Evolutionary conservation across 1,140 invertebrate species (phyloP).

Genomic region (Drosophila subobscura): DNA sequence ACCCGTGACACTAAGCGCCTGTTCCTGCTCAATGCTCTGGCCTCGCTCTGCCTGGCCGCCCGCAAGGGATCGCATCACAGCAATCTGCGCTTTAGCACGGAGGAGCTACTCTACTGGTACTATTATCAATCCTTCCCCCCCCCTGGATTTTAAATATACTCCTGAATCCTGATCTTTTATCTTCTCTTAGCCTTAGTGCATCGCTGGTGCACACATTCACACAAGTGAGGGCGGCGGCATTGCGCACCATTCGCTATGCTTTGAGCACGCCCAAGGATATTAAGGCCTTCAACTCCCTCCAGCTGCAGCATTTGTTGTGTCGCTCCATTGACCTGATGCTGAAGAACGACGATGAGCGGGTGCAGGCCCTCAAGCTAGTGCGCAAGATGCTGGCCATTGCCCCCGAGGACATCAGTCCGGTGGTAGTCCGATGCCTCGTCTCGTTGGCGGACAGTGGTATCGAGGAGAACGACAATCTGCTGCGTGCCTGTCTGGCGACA

Average conservation of each 20-base stretch:
- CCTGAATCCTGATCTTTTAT: background rate
- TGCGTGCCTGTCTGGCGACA: constrained; percentile 92
- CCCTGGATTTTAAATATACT: constrained; percentile 25
- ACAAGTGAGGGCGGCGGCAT: constrained; percentile 93
- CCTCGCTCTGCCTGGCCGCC: constrained; percentile 81
- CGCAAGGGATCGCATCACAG: constrained; percentile 65
- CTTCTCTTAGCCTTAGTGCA: constrained; percentile 88
- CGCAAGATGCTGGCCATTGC: constrained; percentile 80
- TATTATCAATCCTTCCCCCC: no score
- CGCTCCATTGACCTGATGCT: constrained; percentile 92
- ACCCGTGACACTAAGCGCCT: constrained; percentile 78
- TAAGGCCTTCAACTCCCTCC: constrained; percentile 89
- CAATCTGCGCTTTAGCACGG: constrained; percentile 88
- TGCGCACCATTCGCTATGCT: constrained; percentile 93
- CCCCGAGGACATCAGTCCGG: constrained; percentile 83
- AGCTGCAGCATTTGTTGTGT: constrained; percentile 91
- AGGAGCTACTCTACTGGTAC: constrained; percentile 94
- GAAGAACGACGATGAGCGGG: constrained; percentile 94
- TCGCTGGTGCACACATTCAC: constrained; percentile 93
- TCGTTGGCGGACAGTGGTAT: constrained; percentile 91
- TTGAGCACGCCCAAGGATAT: constrained; percentile 91
- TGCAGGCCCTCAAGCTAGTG: constrained; percentile 93
- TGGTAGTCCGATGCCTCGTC: constrained; percentile 89
- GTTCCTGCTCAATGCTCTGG: constrained; percentile 77
- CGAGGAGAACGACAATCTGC: constrained; percentile 91